Evolutionary conservation across 1,140 invertebrate species (phyloP), one percentile per base, ranked within the genome.

Genomic region (Psilanteris sp.): DNA sequence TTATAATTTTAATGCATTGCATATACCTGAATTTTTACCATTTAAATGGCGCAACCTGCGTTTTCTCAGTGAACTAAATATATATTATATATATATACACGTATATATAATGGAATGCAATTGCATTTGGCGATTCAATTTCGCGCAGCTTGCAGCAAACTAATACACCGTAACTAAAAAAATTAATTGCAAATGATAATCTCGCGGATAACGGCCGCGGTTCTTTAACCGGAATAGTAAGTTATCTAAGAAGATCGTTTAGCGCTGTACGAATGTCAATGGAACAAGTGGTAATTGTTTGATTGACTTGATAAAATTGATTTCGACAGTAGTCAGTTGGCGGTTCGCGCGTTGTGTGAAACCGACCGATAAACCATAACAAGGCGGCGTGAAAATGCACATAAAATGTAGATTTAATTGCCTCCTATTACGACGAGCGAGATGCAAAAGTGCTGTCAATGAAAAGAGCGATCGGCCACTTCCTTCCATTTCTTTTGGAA

Each of bases 331-430:
- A 37, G 27, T 37, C 32, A 11, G n/a, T 29, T 20, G 26, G 9
- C 6, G 46, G 41, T 31, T 54, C 16, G 59, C 57, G 24, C 7
- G 14, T 10, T 32, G 31, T 59, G 44, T 55, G 62, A 75, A 68
- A 68, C 64, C 48, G 57, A 68, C 29, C 72, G 43, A 22, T 39
- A 70, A 64, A 59, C 39, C 66, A 61, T 52, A 76, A 70, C 66
- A 66, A 71, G 66, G 52, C 66, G 57, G 73, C 66, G 73, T 76
- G 73, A 76, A 76, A 76, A 76, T 59, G 52, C 31, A 54, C 59
- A 24, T 70, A 68, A 70, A 59, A 52, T 71, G 43, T 16, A 52
- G n/a, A 36, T 70, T 76, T 76, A 70, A 76, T 76, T 68, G 64
- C 41, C 43, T 18, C 41, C 59, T 59, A 68, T 76, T n/a, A n/a